These are phyloP conservation scores for Aproaerema taeniolella DNA, from an alignment of 2,888 invertebrate species.

Conservation along the genomic window DNA sequence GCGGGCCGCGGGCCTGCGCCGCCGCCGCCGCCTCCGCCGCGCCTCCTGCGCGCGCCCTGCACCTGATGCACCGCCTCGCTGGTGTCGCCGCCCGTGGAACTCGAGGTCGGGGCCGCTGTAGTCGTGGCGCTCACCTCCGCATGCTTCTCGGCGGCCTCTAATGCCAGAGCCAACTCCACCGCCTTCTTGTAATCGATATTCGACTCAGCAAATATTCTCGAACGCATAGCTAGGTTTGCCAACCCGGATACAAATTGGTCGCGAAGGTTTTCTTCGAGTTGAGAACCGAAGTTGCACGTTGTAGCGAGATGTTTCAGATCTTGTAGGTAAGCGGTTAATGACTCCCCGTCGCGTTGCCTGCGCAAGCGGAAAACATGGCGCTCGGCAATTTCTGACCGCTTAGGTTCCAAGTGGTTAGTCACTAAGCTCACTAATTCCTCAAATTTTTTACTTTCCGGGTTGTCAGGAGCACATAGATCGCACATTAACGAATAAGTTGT, in stretches of 20 bases:
- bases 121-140: slow-evolving; percentile 5
- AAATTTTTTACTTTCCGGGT: slow-evolving; percentile 23
- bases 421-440: slow-evolving; percentile 22
- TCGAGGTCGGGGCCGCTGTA: not conserved
- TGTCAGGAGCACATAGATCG: slow-evolving; percentile 26
- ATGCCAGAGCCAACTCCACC: not conserved
- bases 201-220: slow-evolving; percentile 23
- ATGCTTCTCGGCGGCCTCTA: too few relatives aligned
- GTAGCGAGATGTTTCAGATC: slow-evolving; percentile 3
- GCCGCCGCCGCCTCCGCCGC: not conserved
- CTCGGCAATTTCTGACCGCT: too few relatives aligned
- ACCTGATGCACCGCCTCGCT: not conserved
- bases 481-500: slow-evolving; percentile 24
- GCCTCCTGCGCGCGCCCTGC: not conserved
- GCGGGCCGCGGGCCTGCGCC: too few relatives aligned
- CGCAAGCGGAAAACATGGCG: slow-evolving; percentile 18
- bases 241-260: not conserved
- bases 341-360: slow-evolving; percentile 14
- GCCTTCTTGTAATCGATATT: slow-evolving; percentile 16
- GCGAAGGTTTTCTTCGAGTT: not conserved
- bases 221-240: slow-evolving; percentile 1
- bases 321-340: slow-evolving; percentile 1
- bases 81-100: not conserved
- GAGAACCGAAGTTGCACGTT: slow-evolving; percentile 3
- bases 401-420: slow-evolving; percentile 20